Base-by-base conservation (phyloP, 2,113 vertebrate genomes). In the Cepphus grylle region DNA sequence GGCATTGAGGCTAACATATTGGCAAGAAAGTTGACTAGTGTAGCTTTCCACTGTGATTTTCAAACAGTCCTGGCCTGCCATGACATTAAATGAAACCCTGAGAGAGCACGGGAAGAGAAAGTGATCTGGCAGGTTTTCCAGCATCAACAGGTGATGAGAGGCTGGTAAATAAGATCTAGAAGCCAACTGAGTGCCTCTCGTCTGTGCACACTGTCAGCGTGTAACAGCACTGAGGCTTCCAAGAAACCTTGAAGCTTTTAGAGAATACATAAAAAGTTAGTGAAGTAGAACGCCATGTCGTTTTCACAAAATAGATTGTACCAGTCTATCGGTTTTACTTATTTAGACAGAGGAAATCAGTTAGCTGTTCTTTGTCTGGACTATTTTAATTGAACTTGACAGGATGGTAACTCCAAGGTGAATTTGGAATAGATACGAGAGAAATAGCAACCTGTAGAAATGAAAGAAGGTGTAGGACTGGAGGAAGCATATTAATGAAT, bases 41-140 rank as follows among this genome's bases (percentile, higher is more conserved):
- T n/a, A 52, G 20, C 26, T 87, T 95, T 87, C 23, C 21, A 5
- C 11, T 76, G 13, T 63, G 63, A 66, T 79, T 91, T 84, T 56
- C 7, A 87, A 74, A 29, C 0, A 0, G 8, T 56, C 61, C 52
- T 80, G 49, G 36, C 38, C 56, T 56, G 13, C 32, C 7, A 5
- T 49, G 29, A n/a, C 23, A 16, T 22, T 29, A 59, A 86, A 21
- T 55, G 8, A 92, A 88, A 67, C 66, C 26, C 6, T 34, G 49
- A 81, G 81, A 81, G 52, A 49, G 56, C 32, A 63, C 71, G 26
- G 45, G 47, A 77, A 49, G 42, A 1, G 1, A 47, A 95, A 55
- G n/a, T 58, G 32, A 29, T 70, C 26, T 56, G 34, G 50, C 26
- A 36, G 15, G 12, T 63, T 94, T 71, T 50, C n/a, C 40, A 15